Evolutionary conservation across 1,140 invertebrate species (phyloP).

Genomic region (Chelonus insularis): DNA sequence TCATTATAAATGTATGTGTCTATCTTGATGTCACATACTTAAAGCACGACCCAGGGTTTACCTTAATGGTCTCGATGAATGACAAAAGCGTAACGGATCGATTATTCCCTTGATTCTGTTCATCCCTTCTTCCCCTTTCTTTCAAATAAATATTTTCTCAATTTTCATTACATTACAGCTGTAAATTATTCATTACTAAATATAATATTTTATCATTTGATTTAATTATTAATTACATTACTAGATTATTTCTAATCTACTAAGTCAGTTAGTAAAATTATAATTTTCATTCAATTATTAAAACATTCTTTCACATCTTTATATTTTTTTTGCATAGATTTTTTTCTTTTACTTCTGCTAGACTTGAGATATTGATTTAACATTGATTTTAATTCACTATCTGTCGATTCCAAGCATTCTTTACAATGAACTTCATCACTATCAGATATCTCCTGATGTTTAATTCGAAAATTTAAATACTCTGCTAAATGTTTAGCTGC

Average conservation of each 20-base stretch:
- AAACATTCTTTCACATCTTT: not conserved
- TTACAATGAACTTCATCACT: not conserved
- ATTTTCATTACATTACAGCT: no score
- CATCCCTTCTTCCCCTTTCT: not conserved
- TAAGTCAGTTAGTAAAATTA: no score
- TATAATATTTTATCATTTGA: no score
- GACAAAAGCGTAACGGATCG: conserved; percentile 27
- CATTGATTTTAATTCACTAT: no score
- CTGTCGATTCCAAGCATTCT: no score
- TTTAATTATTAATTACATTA: no score
- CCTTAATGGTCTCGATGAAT: conserved; percentile 24
- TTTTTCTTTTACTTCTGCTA: no score
- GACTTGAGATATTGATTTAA: no score
- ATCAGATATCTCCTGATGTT: not conserved
- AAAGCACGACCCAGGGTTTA: conserved; percentile 4
- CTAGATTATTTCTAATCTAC: no score
- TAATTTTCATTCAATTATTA: not conserved
- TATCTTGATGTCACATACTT: conserved; percentile 10
- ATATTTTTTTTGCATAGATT: no score
- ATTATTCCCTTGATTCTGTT: conserved; percentile 7
- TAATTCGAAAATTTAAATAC: not conserved
- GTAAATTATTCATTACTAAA: no score
- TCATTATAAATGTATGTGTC: not conserved
- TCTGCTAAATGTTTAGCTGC: not conserved
- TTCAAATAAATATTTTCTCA: not conserved